phyloP scores from a whole-genome alignment of 2,797 vertebrate genomes.

The Chaetodon trifasciatus region DNA sequence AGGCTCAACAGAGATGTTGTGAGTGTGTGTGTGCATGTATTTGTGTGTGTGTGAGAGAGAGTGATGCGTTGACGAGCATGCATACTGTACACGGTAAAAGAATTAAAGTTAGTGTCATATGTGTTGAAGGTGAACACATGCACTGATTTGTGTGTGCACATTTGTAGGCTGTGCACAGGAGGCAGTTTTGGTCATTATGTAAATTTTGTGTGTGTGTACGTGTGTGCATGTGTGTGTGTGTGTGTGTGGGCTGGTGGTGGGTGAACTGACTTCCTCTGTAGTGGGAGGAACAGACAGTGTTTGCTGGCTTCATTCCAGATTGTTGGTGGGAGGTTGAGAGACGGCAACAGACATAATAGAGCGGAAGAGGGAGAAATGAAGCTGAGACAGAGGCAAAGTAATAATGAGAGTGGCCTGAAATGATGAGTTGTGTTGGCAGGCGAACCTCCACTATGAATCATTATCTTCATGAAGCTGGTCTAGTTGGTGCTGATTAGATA shows the following conservation, averaged over 20 bases:
- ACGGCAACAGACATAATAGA: conserved; percentile 66
- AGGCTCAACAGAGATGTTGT: conserved; percentile 34
- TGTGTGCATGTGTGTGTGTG: conserved; percentile 49
- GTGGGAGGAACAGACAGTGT: conserved; percentile 74
- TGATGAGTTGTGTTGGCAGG: conserved; percentile 34
- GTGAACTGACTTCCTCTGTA: conserved; percentile 76
- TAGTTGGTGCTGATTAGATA: background rate
- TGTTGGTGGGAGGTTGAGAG: conserved; percentile 74
- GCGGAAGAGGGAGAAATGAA: conserved; percentile 40
- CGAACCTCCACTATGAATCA: conserved; percentile 9
- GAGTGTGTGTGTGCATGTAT: background rate
- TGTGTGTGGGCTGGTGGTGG: conserved; percentile 63
- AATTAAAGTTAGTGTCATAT: conserved; percentile 31
- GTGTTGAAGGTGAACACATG: conserved; percentile 26
- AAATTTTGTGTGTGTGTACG: conserved; percentile 41
- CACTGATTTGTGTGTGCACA: conserved; percentile 41
- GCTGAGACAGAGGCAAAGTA: conserved; percentile 49
- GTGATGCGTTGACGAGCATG: conserved; percentile 18
- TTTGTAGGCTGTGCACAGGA: conserved; percentile 15
- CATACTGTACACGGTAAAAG: background rate
- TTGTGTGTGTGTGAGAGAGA: background rate
- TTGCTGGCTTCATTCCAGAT: conserved; percentile 77
- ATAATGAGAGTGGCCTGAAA: conserved; percentile 53
- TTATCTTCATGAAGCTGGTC: background rate
- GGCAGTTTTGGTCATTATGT: conserved; percentile 16